phyloP scores from a whole-genome alignment of 2,797 vertebrate species.

The Podarcis siculus region DNA sequence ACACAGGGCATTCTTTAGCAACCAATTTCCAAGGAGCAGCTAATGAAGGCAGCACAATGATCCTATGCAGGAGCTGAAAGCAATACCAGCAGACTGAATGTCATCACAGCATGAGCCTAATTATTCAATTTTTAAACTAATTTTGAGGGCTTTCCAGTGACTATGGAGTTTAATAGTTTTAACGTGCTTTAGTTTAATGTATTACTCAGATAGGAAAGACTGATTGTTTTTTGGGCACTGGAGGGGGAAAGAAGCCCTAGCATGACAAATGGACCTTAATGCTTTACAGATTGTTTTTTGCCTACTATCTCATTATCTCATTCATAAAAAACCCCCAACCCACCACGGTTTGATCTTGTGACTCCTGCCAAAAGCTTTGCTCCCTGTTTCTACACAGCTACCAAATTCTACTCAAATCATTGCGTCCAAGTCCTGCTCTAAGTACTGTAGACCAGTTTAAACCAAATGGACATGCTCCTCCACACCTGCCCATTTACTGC shows the following conservation, averaged over 20 bases:
- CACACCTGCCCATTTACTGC: too few relatives aligned
- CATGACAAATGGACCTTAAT: constrained; percentile 35
- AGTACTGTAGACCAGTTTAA: too few relatives aligned
- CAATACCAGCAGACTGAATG: constrained; percentile 63
- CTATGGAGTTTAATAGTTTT: constrained; percentile 61
- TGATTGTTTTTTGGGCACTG: constrained; percentile 58
- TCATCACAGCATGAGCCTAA: constrained; percentile 71
- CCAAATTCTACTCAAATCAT: neutral
- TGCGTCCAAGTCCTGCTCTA: too few relatives aligned
- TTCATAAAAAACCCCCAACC: neutral
- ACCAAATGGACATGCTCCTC: too few relatives aligned
- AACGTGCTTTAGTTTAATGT: constrained; percentile 62
- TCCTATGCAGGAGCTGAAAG: constrained; percentile 56
- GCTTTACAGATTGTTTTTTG: constrained; percentile 24
- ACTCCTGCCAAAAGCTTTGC: neutral
- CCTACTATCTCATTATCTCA: neutral
- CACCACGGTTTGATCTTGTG: neutral
- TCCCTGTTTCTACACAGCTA: neutral
- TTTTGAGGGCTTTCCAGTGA: constrained; percentile 70
- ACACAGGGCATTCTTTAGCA: constrained; percentile 55
- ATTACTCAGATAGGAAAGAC: constrained; percentile 55
- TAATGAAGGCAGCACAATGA: constrained; percentile 66
- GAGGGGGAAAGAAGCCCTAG: neutral
- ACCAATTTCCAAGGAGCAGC: constrained; percentile 64
- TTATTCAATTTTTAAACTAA: constrained; percentile 77